These are phyloP conservation scores for Struthio camelus DNA, from an alignment of 2,113 vertebrate genomes.

Conservation along the genomic window DNA sequence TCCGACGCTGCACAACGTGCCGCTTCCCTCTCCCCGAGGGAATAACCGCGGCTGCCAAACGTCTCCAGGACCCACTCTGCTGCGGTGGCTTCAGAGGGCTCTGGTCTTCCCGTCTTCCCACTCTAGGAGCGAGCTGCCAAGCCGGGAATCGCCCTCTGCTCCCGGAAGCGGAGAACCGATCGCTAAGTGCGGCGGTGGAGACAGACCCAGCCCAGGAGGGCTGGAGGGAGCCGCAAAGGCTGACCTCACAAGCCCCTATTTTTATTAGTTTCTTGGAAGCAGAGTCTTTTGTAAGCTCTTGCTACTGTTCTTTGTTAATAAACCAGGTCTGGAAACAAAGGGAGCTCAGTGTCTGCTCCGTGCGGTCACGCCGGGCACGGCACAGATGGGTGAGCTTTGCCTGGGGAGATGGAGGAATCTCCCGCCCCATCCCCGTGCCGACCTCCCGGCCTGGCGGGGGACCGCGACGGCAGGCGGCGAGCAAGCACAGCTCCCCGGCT, in stretches of 20 bases:
- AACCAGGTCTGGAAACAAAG: not conserved
- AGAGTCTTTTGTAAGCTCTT: not conserved
- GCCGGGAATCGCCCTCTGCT: not conserved
- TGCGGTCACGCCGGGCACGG: not conserved
- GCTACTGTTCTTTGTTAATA: not conserved
- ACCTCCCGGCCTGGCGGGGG: not conserved
- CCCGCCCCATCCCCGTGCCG: too few species aligned
- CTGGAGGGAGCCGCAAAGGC: fast-evolving
- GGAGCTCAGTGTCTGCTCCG: not conserved
- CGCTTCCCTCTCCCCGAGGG: not conserved
- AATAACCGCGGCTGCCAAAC: too few species aligned
- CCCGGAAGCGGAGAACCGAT: not conserved
- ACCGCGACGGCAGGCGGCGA: too few species aligned
- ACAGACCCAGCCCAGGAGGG: too few species aligned
- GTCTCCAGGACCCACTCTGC: fast-evolving
- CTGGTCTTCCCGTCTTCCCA: fast-evolving
- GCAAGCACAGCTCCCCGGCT: too few species aligned
- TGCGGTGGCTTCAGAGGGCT: fast-evolving
- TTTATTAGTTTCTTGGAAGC: not conserved
- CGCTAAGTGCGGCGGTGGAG: fast-evolving
- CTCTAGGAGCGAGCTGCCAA: too few species aligned
- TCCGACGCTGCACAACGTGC: not conserved
- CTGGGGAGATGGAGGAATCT: too few species aligned
- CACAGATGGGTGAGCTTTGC: not conserved
- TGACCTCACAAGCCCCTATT: fast-evolving